These are phyloP conservation scores for Eupithecia tripunctaria DNA, from an alignment of 2,888 invertebrate genomes.

Conservation along the genomic window DNA sequence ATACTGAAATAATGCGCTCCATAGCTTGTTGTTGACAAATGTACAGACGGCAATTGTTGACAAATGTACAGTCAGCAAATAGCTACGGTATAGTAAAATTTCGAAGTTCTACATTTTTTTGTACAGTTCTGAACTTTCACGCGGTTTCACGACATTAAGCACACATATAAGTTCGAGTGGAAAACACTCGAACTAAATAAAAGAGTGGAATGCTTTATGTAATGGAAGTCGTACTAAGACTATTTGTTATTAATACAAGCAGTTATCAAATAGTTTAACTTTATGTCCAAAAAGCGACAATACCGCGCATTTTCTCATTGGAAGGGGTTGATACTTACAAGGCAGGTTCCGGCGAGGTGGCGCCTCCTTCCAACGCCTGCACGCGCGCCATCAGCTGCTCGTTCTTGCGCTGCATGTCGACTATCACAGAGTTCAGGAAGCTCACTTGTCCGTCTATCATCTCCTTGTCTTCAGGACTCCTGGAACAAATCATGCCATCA, in stretches of 20 bases:
- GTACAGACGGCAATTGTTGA: too few relatives aligned
- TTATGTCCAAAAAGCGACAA: not conserved
- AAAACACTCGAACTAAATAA: not conserved
- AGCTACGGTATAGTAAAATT: too few relatives aligned
- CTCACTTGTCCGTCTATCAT: constrained; percentile 90
- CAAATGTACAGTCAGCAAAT: too few relatives aligned
- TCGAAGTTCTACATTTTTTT: too few relatives aligned
- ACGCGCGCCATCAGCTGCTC: constrained; percentile 91
- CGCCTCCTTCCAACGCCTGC: constrained; percentile 90
- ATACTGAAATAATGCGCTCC: too few relatives aligned
- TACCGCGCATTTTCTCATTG: not conserved
- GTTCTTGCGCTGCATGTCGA: constrained; percentile 97
- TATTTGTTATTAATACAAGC: not conserved
- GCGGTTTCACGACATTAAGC: not conserved
- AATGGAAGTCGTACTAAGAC: not conserved
- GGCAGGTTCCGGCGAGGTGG: constrained; percentile 60
- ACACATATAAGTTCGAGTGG: too few relatives aligned
- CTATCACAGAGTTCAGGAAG: constrained; percentile 98
- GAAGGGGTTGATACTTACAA: constrained; percentile 58
- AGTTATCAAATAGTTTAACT: not conserved
- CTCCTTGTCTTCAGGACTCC: constrained; percentile 85
- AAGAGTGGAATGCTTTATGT: not conserved
- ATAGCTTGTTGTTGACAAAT: too few relatives aligned
- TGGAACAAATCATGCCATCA: constrained; percentile 39
- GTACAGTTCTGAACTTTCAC: not conserved